These are phyloP conservation scores for Remorina albescens DNA, from an alignment of 2,797 vertebrate genomes.

Conservation along the genomic window DNA sequence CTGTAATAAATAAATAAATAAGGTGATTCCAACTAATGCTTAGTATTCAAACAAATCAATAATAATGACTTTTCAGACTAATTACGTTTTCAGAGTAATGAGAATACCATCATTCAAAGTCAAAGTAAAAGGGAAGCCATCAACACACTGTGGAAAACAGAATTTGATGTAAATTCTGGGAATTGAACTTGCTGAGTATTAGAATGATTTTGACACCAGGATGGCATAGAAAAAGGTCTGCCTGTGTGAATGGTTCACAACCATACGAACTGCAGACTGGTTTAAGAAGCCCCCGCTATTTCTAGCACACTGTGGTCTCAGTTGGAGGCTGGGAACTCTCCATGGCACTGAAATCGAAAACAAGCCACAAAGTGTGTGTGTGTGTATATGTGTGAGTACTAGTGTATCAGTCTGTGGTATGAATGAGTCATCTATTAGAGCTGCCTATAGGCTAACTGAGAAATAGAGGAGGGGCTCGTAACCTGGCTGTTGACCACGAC, in stretches of 20 bases:
- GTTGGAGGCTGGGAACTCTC: constrained; percentile 52
- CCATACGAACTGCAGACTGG: constrained; percentile 37
- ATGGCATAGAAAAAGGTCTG: constrained; percentile 10
- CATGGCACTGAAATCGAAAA: constrained; percentile 53
- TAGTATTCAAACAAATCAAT: too few species aligned
- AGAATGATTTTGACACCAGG: background rate
- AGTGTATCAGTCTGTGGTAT: constrained; percentile 35
- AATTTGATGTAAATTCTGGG: background rate
- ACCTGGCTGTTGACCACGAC: constrained; percentile 31
- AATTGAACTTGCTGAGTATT: constrained; percentile 17
- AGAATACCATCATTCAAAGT: background rate
- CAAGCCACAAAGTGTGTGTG: constrained; percentile 12
- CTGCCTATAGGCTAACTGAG: constrained; percentile 43
- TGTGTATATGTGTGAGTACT: background rate
- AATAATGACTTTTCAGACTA: too few species aligned
- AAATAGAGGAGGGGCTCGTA: constrained; percentile 6
- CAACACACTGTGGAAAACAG: background rate
- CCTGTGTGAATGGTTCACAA: constrained; percentile 33
- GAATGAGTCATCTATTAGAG: constrained; percentile 61
- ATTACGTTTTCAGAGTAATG: background rate
- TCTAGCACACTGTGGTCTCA: constrained; percentile 82
- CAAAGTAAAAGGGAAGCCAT: background rate
- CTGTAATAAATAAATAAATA: too few species aligned
- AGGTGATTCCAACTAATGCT: too few species aligned
- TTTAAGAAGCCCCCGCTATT: constrained; percentile 36